These are phyloP conservation scores for Acropternis orthonyx DNA, from an alignment of 2,797 vertebrate species.

Conservation along the genomic window DNA sequence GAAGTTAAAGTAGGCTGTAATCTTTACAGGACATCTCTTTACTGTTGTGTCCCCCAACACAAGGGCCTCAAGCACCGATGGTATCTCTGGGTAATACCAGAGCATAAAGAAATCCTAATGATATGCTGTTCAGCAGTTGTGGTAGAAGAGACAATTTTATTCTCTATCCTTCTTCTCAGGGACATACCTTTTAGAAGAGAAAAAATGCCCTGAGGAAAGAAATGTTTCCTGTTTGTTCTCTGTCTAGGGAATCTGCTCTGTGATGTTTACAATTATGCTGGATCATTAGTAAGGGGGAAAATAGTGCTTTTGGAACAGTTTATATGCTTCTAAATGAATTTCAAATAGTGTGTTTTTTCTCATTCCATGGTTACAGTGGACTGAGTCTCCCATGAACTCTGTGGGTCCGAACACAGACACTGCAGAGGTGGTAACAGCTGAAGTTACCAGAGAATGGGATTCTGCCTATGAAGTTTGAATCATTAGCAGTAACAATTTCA, in stretches of 20 bases:
- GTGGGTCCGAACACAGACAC: not conserved
- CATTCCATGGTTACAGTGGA: not conserved
- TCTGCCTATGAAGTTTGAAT: not conserved
- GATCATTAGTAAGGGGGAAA: constrained; percentile 9
- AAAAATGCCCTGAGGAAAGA: constrained; percentile 43
- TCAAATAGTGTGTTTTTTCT: not conserved
- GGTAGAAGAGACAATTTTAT: constrained; percentile 40
- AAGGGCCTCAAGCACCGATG: not conserved
- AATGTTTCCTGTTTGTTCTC: constrained; percentile 53
- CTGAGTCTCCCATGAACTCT: not conserved
- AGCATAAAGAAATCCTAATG: constrained; percentile 25
- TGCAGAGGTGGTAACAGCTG: not conserved
- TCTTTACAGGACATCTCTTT: constrained; percentile 31
- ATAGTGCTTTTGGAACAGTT: constrained; percentile 14
- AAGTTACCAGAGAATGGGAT: not conserved
- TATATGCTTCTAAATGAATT: constrained; percentile 6
- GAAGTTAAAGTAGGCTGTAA: not conserved
- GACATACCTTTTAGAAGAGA: constrained; percentile 42
- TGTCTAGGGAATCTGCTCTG: constrained; percentile 31
- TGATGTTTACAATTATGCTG: constrained; percentile 28
- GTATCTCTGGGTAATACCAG: constrained; percentile 1
- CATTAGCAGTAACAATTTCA: not conserved
- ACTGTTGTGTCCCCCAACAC: not conserved
- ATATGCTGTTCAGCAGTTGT: constrained; percentile 7
- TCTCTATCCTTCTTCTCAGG: constrained; percentile 34